phyloP scores from a whole-genome alignment of 2,797 vertebrate genomes.

The Coendou prehensilis region DNA sequence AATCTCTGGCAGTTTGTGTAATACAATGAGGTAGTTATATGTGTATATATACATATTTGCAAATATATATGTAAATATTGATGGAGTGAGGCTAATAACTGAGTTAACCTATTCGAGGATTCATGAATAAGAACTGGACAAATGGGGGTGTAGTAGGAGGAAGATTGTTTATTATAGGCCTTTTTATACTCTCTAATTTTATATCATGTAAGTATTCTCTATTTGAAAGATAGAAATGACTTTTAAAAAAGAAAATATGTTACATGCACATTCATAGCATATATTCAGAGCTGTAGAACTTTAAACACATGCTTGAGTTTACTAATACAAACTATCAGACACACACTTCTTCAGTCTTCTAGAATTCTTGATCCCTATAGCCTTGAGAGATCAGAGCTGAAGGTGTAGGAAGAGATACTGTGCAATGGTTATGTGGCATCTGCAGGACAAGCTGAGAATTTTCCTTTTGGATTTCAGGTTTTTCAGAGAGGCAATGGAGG shows the following conservation, averaged over 20 bases:
- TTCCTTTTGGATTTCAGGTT: background rate
- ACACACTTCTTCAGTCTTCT: background rate
- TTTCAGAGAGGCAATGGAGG: background rate
- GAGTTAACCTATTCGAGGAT: background rate
- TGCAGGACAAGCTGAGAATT: slow-evolving; percentile 14
- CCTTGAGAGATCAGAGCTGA: background rate
- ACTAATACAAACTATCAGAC: background rate
- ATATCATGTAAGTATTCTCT: slow-evolving; percentile 1
- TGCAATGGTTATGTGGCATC: background rate
- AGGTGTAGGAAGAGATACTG: background rate
- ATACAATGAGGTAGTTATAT: background rate
- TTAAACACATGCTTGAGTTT: background rate
- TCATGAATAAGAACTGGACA: slow-evolving; percentile 9
- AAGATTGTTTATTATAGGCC: background rate
- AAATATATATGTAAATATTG: background rate
- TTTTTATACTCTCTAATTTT: slow-evolving; percentile 9
- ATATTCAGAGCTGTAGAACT: background rate
- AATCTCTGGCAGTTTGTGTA: background rate
- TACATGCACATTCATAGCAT: background rate
- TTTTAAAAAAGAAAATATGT: background rate
- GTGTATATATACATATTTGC: background rate
- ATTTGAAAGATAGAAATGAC: background rate
- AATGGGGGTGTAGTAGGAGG: background rate
- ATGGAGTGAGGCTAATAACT: background rate
- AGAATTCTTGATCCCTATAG: background rate